Base-by-base conservation (phyloP, 2,888 invertebrate genomes). In the Mesorhabditis sp. region DNA sequence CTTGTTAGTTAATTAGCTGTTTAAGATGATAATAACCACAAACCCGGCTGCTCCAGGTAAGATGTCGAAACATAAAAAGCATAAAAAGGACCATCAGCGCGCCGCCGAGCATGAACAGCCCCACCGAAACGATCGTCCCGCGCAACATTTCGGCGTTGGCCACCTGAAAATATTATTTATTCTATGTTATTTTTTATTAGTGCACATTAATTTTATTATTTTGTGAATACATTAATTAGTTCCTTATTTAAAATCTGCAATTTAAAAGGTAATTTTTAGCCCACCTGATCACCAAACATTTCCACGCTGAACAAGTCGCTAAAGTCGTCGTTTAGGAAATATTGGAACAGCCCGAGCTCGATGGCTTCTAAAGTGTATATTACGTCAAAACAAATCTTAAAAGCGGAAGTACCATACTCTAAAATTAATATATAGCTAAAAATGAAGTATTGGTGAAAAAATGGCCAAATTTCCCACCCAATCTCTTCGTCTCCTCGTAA, bases 111-210 rank as follows among this genome's bases (percentile, higher is more conserved):
- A 77, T 65, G 67, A 83, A 77, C n/a, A 83, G 67, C 61, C 76
- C 75, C n/a, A 76, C 74, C 5, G 83, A 83, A 0, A 73, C 72
- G 62, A 75, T 65, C 5, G 79, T 77, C n/a, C 83, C 83, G 6
- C 77, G 67, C 6, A 82, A 70, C 83, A 83, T 83, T 70, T 83
- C 83, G 6, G 78, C 73, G 62, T 84, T 84, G 5, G 82, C 83
- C 4, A 83, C 76, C 76, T 79, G 64, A 50, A 70, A 72, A 43
- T 28, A 28, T 7, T 7, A 13, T 50, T 13, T 50, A 7, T 50
- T 13, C 28, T 28, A 28, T 28, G 28, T 28, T 28, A 28, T 28
- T 28, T 28, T 13, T n/a, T 10, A 43, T 7, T 13, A 66, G 7
- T 13, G 7, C 7, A 3, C 13, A 63, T 28, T n/a, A 13, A 4